Evolutionary conservation across 2,797 vertebrate species (phyloP).

Genomic region (Sternotherus odoratus): DNA sequence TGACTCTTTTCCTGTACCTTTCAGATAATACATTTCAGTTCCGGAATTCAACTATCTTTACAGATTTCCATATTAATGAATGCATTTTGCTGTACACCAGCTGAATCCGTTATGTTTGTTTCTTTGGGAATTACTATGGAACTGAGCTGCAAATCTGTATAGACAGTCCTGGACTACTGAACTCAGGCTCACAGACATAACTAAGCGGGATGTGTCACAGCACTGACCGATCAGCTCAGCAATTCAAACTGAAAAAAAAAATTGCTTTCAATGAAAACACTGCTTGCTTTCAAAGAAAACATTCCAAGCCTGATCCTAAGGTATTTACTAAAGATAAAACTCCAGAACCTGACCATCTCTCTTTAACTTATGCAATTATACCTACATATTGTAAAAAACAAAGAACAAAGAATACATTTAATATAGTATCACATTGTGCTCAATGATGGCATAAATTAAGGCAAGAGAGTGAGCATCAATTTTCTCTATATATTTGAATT

Average conservation of each 20-base stretch:
- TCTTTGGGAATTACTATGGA: slow-evolving; percentile 21
- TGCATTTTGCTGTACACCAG: background rate
- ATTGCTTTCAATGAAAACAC: slow-evolving; percentile 11
- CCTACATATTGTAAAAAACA: background rate
- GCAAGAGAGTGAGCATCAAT: background rate
- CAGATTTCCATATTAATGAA: background rate
- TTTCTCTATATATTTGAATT: slow-evolving; percentile 5
- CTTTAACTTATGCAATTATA: background rate
- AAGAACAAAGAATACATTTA: slow-evolving; percentile 23
- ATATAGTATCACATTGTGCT: background rate
- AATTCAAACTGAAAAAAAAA: slow-evolving; percentile 6
- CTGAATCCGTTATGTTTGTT: slow-evolving; percentile 7
- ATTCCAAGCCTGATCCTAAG: background rate
- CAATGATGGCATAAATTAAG: background rate
- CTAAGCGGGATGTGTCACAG: background rate
- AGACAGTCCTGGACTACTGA: background rate
- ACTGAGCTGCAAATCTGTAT: background rate
- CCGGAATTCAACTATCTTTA: background rate
- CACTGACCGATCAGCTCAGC: background rate
- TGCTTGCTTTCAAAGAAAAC: slow-evolving; percentile 2
- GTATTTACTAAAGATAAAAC: background rate
- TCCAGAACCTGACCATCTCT: background rate
- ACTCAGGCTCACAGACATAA: background rate
- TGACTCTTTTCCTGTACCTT: background rate
- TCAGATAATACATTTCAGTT: background rate